phyloP scores from a whole-genome alignment of 2,888 invertebrate genomes.

The Epiblema foenella region DNA sequence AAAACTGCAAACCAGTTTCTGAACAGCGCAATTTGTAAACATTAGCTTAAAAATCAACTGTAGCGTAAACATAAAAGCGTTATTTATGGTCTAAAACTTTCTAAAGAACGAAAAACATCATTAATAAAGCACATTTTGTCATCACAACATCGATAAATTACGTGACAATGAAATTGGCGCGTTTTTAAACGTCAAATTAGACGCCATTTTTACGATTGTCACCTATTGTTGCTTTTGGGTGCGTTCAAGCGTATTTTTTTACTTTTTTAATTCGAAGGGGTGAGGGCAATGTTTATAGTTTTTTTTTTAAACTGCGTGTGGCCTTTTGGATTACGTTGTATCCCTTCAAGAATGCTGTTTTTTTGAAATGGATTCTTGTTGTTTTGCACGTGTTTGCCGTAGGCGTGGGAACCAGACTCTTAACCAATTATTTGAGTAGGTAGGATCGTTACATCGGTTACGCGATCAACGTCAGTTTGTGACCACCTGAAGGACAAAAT shows the following conservation, averaged over 20 bases:
- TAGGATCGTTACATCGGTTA: not conserved
- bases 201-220: slow-evolving; percentile 74
- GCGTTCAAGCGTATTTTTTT: slow-evolving; percentile 70
- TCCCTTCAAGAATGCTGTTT: slow-evolving; percentile 58
- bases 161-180: slow-evolving; percentile 78
- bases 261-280: slow-evolving; percentile 71
- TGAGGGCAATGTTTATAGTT: slow-evolving; percentile 60
- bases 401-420: slow-evolving; percentile 55
- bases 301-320: slow-evolving; percentile 62
- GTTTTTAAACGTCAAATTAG: slow-evolving; percentile 83
- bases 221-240: slow-evolving; percentile 60
- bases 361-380: slow-evolving; percentile 46
- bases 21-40: slow-evolving; percentile 65
- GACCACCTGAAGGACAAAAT: no score
- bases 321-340: slow-evolving; percentile 59
- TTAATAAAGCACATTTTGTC: slow-evolving; percentile 73
- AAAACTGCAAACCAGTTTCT: slow-evolving; percentile 55
- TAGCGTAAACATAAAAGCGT: slow-evolving; percentile 69
- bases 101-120: slow-evolving; percentile 68
- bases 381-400: slow-evolving; percentile 52
- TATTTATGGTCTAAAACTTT: slow-evolving; percentile 71
- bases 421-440: not conserved
- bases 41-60: slow-evolving; percentile 70
- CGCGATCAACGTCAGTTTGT: no score
- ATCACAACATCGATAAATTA: slow-evolving; percentile 82